Base-by-base conservation (phyloP, 1,140 invertebrate genomes). In the Zaprionus ghesquierei region DNA sequence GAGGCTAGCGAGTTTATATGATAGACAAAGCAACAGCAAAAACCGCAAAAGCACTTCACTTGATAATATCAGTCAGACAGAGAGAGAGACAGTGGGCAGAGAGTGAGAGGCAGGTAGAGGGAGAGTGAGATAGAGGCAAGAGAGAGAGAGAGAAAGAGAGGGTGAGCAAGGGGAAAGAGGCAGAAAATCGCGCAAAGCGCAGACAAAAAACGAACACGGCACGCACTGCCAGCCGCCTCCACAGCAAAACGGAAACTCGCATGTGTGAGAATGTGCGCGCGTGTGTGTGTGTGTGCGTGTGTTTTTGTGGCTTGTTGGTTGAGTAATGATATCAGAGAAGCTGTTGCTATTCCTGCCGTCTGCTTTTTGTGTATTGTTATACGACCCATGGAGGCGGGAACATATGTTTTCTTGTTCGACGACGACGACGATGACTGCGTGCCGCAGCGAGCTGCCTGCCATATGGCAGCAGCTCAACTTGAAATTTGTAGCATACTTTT, bases 301-400 rank as follows among this genome's bases (percentile, higher is more conserved):
- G 66, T 70, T 58, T 70, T 58, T 75, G 73, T 71, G 73, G 68
- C 68, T 75, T 75, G 73, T 71, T 70, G 68, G 75, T 65, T 76
- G 84, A 84, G 82, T 89, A 89, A 87, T 87, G 79, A 89, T 89
- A 87, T 87, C 82, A 82, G 66, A 78, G 84, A 82, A 79, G 84
- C 72, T 79, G 70, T 69, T 75, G 68, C 73, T 59, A 53, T 61
- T 69, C 55, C 55, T 59, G 44, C 65, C 12, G 56, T 44, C 20
- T 50, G 59, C 54, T 71, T 38, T 51, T 60, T 62, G 66, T 80
- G 66, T 71, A 60, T 56, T 68, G 69, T 77, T 73, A 61, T 63
- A 71, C 56, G 69, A 46, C 33, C 33, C 41, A 33, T 60, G 62
- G 33, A 63, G 71, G 53, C 68, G 70, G 55, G 25, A 87, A 87